These are phyloP conservation scores for Blastomussa wellsi DNA, from an alignment of 92 coral and sea anemone species.

Conservation along the genomic window DNA sequence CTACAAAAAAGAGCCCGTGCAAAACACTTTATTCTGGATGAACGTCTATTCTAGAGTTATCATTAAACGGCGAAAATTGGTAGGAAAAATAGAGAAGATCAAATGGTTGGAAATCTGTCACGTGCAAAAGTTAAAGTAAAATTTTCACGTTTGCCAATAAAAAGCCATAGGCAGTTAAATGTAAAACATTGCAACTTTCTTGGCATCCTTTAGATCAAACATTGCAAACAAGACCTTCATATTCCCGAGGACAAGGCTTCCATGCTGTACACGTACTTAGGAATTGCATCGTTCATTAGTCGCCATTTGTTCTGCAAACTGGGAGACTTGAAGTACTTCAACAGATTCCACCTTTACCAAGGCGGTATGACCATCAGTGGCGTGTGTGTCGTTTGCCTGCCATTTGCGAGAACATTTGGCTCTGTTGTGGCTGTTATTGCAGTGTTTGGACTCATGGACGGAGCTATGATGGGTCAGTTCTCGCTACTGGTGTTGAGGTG, in stretches of 20 bases:
- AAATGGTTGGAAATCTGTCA: neutral
- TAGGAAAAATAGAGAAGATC: too few species aligned
- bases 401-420: slow-evolving; percentile 34
- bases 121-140: neutral
- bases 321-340: slow-evolving; percentile 33
- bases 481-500: slow-evolving; percentile 54
- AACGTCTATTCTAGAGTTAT: too few species aligned
- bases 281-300: slow-evolving; percentile 44
- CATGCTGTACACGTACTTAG: slow-evolving; percentile 53
- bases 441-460: slow-evolving; percentile 59
- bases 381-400: slow-evolving; percentile 26
- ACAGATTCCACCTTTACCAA: slow-evolving; percentile 59
- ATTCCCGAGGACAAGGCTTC: slow-evolving; percentile 42
- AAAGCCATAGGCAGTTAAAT: too few species aligned
- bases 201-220: slow-evolving; percentile 31
- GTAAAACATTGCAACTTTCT: neutral
- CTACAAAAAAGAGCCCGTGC: too few species aligned
- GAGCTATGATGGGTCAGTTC: slow-evolving; percentile 49
- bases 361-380: slow-evolving; percentile 41
- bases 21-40: too few species aligned
- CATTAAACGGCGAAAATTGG: too few species aligned
- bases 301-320: slow-evolving; percentile 59
- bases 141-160: too few species aligned
- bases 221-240: slow-evolving; percentile 42
- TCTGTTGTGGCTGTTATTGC: slow-evolving; percentile 40